Evolutionary conservation across 1,140 invertebrate species (phyloP), one percentile per base, ranked within the genome.

Genomic region (Hypsibius dujardini): DNA sequence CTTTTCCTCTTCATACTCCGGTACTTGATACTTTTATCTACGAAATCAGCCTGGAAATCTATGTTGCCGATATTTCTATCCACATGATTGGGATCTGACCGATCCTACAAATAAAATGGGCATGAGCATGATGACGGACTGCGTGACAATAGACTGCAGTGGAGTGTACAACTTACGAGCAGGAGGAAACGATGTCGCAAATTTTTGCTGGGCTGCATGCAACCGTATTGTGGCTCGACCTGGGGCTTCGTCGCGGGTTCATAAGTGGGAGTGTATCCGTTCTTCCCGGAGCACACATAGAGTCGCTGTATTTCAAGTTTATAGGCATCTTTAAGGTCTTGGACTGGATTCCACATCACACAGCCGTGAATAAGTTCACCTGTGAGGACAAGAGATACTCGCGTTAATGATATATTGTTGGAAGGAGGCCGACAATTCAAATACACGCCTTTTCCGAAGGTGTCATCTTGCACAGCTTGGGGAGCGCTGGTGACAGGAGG

Each of bases 191-290:
- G 75, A 74, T 82, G 77, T 70, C 78, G 77, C 0, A 83, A 75
- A 46, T 77, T 77, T 28, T 75, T 74, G 46, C 77, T 79, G 14
- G 79, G 79, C 70, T 81, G 76, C 67, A 82, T 74, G 75, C 82
- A 83, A 2, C 82, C 82, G 76, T 77, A 82, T 75, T 82, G 81
- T 47, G 78, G 77, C 40, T 80, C 81, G 70, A 81, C 77, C 40
- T 78, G 75, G 72, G 80, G 82, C 12, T 77, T 74, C 59, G 81
- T 82, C 42, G 76, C 76, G 47, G 82, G 82, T 73, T 83, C 82
- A 76, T 80, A 83, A 1, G 77, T 79, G 60, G 82, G 82, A 59
- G 80, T 74, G 73, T 79, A 81, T 28, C 81, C 81, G 74, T 82
- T 77, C 71, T 75, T 76, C 75, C 80, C 81, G 73, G 81, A 77